A percentile compares a stretch with the other conserved stretches of the same genome.
These are phyloP conservation scores for Choloepus hoffmanni DNA, from an alignment of 2,113 vertebrate species.

Conservation along the genomic window DNA sequence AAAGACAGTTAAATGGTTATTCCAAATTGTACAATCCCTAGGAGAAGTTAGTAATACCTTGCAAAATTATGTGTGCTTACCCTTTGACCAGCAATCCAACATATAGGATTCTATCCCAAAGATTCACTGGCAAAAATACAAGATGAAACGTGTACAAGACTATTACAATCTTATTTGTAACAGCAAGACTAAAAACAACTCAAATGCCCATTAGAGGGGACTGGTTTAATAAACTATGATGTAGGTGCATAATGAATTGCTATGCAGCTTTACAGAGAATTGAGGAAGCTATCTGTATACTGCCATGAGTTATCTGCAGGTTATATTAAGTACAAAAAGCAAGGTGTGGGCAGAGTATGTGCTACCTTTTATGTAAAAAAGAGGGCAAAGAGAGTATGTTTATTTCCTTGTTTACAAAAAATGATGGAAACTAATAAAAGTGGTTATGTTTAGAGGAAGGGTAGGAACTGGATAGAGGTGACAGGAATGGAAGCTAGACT, in stretches of 20 bases:
- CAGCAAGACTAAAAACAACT: not conserved
- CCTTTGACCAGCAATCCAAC: not conserved
- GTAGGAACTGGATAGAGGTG: not conserved
- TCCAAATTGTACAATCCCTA: not conserved
- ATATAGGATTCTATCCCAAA: not conserved
- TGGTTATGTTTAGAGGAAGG: not conserved
- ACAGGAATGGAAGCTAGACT: not conserved
- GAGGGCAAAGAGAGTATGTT: not conserved
- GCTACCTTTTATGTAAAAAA: slow-evolving; percentile 8
- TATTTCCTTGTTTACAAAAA: slow-evolving; percentile 46
- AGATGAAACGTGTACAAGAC: not conserved
- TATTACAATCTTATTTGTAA: not conserved
- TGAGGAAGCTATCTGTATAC: not conserved
- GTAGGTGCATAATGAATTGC: not conserved
- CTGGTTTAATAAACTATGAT: not conserved
- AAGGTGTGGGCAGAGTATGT: not conserved
- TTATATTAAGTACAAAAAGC: not conserved
- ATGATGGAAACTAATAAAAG: not conserved
- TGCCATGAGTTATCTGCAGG: not conserved
- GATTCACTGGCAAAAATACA: not conserved
- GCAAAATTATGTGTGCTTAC: slow-evolving; percentile 19
- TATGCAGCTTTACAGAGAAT: not conserved
- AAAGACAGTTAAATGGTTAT: not conserved
- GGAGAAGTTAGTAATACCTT: not conserved
- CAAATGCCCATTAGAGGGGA: not conserved